Evolutionary conservation across 1,140 invertebrate species (phyloP), one percentile per base, ranked within the genome.

Genomic region (Pseudomyrmex sp.): DNA sequence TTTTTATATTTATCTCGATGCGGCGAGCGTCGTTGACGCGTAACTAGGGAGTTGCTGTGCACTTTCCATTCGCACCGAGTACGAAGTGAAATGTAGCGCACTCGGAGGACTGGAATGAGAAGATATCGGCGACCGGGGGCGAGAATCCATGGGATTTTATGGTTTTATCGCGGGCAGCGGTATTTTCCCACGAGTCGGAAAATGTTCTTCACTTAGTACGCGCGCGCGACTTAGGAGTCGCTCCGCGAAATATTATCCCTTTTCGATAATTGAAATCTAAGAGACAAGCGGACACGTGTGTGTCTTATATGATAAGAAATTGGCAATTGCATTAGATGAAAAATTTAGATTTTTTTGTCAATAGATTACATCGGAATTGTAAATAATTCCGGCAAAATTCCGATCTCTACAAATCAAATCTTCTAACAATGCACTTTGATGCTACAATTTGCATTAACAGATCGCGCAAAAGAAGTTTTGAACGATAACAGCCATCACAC

Each of bases 1-100:
- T 85, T 83, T 85, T 85, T 85, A 84, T 88, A 46, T 23, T 76
- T 76, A 72, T 50, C 35, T 18, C 3, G 13, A 20, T 13, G 76
- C 18, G 23, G 1, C n/a, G 2, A 13, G 58, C n/a, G 50, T 44
- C 61, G 44, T n/a, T 80, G 44, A 59, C 54, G 66, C 20, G 66
- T 58, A 72, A 80, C 66, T 58, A 61, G 20, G 54, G 54, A 72
- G 54, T 59, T 59, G 66, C 66, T 61, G 5, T 35, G 66, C 66
- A 80, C 76, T 80, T 80, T 35, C 76, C 54, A 72, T 80, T 80
- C 54, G 44, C 23, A 58, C 63, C 18, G 75, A 80, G 44, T 72
- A 54, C 66, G 44, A 72, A 72, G 76, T 80, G 56, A 80, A 80
- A 80, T 80, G 44, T 80, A 80, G 66, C 54, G 20, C 76, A 69